A percentile compares a stretch with the other conserved stretches of the same genome.
These are phyloP conservation scores for Psephotus haematonotus DNA, from an alignment of 2,113 vertebrate species.

Conservation along the genomic window DNA sequence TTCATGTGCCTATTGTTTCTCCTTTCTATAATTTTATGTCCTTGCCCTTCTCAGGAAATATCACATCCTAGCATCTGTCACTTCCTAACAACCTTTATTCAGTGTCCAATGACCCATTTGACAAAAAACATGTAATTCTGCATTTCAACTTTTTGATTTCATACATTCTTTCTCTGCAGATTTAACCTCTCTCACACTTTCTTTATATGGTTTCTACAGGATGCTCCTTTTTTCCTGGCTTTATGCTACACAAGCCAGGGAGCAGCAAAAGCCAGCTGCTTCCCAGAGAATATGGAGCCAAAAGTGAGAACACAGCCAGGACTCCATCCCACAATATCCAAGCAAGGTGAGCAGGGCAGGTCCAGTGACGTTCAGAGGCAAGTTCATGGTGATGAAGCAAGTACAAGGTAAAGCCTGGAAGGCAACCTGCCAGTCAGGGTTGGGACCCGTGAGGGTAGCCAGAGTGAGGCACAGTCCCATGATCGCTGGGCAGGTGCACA, in stretches of 20 bases:
- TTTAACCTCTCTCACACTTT: not conserved
- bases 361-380: not conserved
- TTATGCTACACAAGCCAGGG: not conserved
- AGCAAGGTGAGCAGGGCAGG: not conserved
- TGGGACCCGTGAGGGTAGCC: not conserved
- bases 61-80: not conserved
- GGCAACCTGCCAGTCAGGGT: not conserved
- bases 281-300: not conserved
- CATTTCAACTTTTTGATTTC: not conserved
- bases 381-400: not conserved
- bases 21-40: not conserved
- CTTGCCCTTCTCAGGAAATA: not conserved
- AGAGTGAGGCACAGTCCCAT: not conserved
- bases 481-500: not conserved
- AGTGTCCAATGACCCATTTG: not conserved
- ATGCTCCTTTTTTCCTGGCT: not conserved
- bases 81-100: not conserved
- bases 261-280: not conserved
- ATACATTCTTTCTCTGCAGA: not conserved
- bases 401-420: not conserved
- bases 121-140: not conserved
- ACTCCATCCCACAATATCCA: not conserved
- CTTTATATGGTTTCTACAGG: not conserved
- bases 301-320: rapidly evolving
- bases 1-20: not conserved